These are phyloP conservation scores for Brachypterus glaber DNA, from an alignment of 2,888 invertebrate species.

Conservation along the genomic window DNA sequence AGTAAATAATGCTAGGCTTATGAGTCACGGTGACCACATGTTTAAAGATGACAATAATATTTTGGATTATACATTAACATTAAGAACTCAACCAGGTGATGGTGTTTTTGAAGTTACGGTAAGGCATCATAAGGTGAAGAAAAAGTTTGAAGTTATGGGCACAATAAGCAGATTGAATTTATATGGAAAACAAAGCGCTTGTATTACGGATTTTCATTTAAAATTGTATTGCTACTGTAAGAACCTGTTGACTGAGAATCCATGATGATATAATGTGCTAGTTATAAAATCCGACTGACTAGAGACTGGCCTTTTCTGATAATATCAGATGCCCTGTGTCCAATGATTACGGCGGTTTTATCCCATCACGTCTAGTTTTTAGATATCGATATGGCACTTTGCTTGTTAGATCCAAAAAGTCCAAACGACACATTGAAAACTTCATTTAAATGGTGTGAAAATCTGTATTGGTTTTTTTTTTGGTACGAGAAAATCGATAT, in stretches of 20 bases:
- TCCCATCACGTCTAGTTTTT: too few species aligned
- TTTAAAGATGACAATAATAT: slow-evolving; percentile 36
- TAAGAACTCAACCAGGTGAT: slow-evolving; percentile 56
- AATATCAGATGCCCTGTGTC: too few species aligned
- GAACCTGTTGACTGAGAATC: neutral
- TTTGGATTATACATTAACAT: slow-evolving; percentile 54
- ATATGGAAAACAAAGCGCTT: slow-evolving; percentile 72
- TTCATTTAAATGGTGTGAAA: too few species aligned
- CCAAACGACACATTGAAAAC: too few species aligned
- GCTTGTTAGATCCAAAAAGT: too few species aligned
- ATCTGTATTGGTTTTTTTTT: too few species aligned
- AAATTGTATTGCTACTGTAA: slow-evolving; percentile 71
- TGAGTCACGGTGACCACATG: slow-evolving; percentile 40
- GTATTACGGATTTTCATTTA: slow-evolving; percentile 62
- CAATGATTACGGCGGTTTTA: too few species aligned
- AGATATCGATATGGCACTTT: too few species aligned
- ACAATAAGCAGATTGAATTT: slow-evolving; percentile 69
- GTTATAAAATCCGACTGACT: too few species aligned
- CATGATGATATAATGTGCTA: too few species aligned
- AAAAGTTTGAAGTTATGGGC: slow-evolving; percentile 50
- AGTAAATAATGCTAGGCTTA: slow-evolving; percentile 58
- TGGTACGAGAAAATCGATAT: too few species aligned
- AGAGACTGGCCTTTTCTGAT: too few species aligned
- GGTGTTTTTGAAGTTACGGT: slow-evolving; percentile 76
- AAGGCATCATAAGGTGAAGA: slow-evolving; percentile 34